Evolutionary conservation across 1,140 invertebrate species (phyloP).

Genomic region (Magallana gigas): DNA sequence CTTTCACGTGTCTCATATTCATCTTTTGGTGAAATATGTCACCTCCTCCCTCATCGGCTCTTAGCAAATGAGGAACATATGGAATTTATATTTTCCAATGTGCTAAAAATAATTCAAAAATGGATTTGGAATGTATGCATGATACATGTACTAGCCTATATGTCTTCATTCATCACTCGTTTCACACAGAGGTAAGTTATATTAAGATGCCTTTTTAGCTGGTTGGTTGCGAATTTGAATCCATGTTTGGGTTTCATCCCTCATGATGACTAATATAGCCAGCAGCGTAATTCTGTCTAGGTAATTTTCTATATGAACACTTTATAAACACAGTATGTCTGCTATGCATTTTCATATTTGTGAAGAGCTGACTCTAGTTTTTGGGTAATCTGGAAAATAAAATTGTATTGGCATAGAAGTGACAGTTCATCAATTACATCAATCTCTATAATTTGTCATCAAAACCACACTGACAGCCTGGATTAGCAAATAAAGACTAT

Average conservation of each 20-base stretch:
- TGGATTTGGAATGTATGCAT: background rate
- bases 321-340: background rate
- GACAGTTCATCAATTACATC: too few relatives aligned
- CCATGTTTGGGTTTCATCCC: background rate
- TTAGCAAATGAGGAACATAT: too few relatives aligned
- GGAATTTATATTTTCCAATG: too few relatives aligned
- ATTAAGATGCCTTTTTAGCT: constrained; percentile 12
- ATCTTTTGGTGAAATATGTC: too few relatives aligned
- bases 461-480: too few relatives aligned
- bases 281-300: constrained; percentile 8
- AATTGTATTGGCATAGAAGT: background rate
- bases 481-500: too few relatives aligned
- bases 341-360: constrained; percentile 36
- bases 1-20: too few relatives aligned
- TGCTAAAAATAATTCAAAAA: too few relatives aligned
- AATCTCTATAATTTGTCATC: too few relatives aligned
- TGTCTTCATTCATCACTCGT: background rate
- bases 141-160: background rate
- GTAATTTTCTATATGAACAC: constrained; percentile 16
- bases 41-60: too few relatives aligned
- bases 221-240: background rate
- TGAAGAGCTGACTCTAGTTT: constrained; percentile 63
- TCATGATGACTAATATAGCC: background rate
- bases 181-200: background rate
- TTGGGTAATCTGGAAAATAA: constrained; percentile 62